Base-by-base conservation (phyloP, 2,113 vertebrate species). In the Gymnocephalus cernua region DNA sequence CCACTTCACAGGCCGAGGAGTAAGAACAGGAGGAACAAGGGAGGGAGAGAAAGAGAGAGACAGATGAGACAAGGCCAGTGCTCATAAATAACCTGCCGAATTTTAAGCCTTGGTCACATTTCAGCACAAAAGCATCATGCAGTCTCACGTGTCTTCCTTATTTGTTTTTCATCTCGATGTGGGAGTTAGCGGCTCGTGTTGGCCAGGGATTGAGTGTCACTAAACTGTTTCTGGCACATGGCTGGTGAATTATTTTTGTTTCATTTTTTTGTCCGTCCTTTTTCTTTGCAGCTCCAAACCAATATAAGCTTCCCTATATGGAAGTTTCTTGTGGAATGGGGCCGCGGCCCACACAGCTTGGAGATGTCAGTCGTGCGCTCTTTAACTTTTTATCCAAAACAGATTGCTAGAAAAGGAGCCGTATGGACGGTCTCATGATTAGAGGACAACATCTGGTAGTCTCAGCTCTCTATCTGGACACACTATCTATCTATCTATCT, bases 1-100 rank as follows among this genome's bases (percentile, higher is more conserved):
- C 93, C 86, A 66, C 89, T 90, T 91, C 91, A 79, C 90, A 88
- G 91, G 91, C 68, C 48, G 83, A 82, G 88, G 67, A 91, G 85
- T 68, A 84, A 83, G 72, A 79, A 68, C 84, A 81, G 64, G 57
- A 80, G 70, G 87, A 79, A 58, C 1, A 72, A 74, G 70, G 67
- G 71, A 78, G 82, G 51, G 58, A 41, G 29, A 41, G 62, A 57
- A 27, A 23, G 50, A 50, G 63, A 78, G 80, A 73, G 72, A 32
- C 2, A 6, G 32, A 32, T 4, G 29, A 82, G 53, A 74, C 59
- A 19, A 63, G 75, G 86, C 50, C 70, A 13, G 0, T 3, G 71
- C 80, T 88, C 78, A 83, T 80, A 86, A 89, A 90, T 86, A 88
- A 84, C 48, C 65, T 50, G n/a, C 29, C 5, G 10, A 59, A 85